A percentile compares a stretch with the other conserved stretches of the same genome.
Conservation (phyloP, 2,113 vertebrate genomes). For the Neodon shergylaensis region DNA sequence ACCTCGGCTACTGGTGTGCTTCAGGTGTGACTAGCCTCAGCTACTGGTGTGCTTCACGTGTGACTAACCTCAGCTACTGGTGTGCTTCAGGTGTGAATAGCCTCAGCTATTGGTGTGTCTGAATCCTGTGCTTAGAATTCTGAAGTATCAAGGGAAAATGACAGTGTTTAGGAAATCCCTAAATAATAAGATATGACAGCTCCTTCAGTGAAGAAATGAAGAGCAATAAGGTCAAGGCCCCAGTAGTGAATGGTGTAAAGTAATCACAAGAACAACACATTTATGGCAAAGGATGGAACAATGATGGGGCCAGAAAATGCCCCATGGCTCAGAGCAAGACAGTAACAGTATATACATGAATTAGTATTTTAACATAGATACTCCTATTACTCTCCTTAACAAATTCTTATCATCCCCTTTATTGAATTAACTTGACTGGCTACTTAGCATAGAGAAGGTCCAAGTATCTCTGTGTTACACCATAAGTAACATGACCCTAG, state of each 20-base stretch:
- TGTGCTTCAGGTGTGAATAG: neutral
- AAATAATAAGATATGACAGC: neutral
- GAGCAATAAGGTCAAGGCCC: neutral
- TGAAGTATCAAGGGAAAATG: neutral
- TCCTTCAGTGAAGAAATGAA: neutral
- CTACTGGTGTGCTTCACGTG: neutral
- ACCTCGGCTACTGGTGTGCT: neutral
- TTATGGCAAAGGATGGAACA: neutral
- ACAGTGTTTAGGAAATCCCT: neutral
- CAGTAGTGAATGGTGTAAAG: neutral
- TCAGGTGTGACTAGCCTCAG: neutral
- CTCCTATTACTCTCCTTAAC: neutral
- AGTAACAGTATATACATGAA: neutral
- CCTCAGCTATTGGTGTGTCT: neutral
- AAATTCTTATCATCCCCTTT: neutral
- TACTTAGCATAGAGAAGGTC: neutral
- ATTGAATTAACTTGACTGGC: neutral
- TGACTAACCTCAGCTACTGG: neutral
- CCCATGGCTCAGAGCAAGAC: neutral
- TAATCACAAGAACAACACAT: neutral
- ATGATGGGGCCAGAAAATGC: neutral
- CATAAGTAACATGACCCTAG: neutral
- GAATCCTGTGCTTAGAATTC: neutral
- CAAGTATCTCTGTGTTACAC: neutral
- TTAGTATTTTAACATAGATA: constrained; percentile 28